Conservation (phyloP, 2,113 vertebrate species). For the Muscicapa adusta region DNA sequence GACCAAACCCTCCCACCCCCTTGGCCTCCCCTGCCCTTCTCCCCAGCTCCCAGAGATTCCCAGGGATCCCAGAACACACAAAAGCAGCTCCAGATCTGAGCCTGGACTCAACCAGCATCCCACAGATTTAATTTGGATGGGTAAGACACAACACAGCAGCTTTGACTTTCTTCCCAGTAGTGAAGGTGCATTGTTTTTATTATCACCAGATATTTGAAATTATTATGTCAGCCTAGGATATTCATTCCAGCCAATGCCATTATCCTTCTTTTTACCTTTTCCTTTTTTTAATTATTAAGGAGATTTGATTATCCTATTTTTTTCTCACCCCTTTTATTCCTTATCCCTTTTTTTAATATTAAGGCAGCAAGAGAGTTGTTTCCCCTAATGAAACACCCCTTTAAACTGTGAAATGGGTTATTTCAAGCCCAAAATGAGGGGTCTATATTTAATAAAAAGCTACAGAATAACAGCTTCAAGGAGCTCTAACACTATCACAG, state of each 20-base stretch:
- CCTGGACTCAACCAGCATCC: background rate
- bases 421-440: background rate
- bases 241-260: background rate
- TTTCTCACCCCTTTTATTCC: background rate
- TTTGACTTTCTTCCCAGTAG: background rate
- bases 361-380: background rate
- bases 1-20: rapidly evolving
- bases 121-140: rapidly evolving
- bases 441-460: background rate
- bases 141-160: background rate
- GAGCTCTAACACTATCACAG: background rate
- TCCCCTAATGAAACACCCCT: background rate
- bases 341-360: background rate
- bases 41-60: background rate
- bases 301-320: background rate
- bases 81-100: background rate
- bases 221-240: background rate
- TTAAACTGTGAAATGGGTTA: background rate
- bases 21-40: background rate
- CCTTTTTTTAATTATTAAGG: background rate
- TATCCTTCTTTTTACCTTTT: background rate
- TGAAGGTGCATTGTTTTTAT: background rate
- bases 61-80: rapidly evolving
- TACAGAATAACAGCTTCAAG: background rate
- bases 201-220: background rate